Percentiles rank a stretch among this genome's conserved stretches.
phyloP scores from a whole-genome alignment of 2,113 vertebrate genomes.

The Podarcis muralis region DNA sequence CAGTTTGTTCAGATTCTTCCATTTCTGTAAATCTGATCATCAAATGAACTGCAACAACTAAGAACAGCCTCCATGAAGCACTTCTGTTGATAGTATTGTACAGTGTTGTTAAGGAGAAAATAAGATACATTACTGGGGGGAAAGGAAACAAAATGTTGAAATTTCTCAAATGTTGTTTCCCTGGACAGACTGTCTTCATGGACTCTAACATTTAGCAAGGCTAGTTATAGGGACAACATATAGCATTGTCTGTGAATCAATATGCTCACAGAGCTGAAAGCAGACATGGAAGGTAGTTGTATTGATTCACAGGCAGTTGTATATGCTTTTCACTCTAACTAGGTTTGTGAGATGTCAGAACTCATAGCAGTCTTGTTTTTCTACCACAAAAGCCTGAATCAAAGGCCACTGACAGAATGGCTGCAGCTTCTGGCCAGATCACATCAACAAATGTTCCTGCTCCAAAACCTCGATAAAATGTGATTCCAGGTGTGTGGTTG shows the following conservation, averaged over 20 bases:
- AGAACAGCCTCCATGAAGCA: not conserved
- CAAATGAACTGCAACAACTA: not conserved
- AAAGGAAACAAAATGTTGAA: not conserved
- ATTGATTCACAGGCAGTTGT: not conserved
- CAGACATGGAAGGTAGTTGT: not conserved
- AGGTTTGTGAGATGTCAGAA: not conserved
- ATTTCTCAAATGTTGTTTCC: slow-evolving; percentile 6
- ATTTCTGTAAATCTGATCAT: not conserved
- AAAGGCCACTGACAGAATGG: not conserved
- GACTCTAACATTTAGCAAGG: not conserved
- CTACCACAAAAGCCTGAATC: not conserved
- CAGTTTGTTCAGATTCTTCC: not conserved
- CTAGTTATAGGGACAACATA: not conserved
- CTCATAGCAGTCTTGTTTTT: not conserved
- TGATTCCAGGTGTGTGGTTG: not conserved
- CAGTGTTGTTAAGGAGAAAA: not conserved
- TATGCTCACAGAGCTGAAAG: not conserved
- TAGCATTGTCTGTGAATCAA: not conserved
- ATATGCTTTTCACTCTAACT: not conserved
- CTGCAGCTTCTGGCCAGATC: not conserved
- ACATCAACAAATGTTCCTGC: not conserved
- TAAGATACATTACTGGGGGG: not conserved
- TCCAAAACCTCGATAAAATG: not conserved
- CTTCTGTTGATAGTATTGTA: slow-evolving; percentile 14
- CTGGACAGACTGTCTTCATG: not conserved